A percentile compares a stretch with the other conserved stretches of the same genome.
Conservation (phyloP, 2,113 vertebrate genomes). For the Sterrhoptilus dennistouni region DNA sequence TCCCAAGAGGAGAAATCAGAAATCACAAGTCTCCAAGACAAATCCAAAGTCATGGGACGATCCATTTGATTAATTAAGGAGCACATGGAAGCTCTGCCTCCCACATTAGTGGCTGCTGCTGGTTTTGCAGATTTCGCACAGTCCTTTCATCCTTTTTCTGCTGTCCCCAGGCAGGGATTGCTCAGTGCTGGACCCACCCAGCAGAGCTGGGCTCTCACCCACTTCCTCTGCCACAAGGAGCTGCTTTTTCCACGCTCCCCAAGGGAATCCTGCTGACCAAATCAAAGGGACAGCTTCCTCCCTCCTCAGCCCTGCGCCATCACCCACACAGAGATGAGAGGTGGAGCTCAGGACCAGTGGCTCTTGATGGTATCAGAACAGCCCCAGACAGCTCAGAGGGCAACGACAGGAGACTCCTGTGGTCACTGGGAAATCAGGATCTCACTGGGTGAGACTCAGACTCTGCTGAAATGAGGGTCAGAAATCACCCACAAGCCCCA, state of each 20-base stretch:
- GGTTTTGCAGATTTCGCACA: neutral
- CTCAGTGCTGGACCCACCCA: neutral
- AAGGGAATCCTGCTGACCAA: neutral
- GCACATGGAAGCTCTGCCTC: neutral
- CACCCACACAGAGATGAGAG: neutral
- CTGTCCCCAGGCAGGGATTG: neutral
- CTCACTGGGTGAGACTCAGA: neutral
- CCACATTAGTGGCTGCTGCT: neutral
- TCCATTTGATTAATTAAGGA: neutral
- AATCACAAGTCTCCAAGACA: neutral
- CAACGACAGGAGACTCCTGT: neutral
- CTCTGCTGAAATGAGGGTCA: neutral
- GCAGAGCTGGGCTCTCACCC: neutral
- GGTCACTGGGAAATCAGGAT: neutral
- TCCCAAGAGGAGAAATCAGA: neutral
- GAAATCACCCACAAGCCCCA: neutral
- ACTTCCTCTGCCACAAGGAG: neutral
- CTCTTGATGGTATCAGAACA: neutral
- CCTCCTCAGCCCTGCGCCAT: neutral
- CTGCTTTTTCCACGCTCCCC: neutral
- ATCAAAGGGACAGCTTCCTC: neutral
- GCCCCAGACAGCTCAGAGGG: neutral
- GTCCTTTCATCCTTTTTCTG: accelerated
- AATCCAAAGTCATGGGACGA: neutral
- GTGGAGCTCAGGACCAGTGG: accelerated